Base-by-base conservation (phyloP, 2,797 vertebrate genomes). In the Phataginus tetradactyla region DNA sequence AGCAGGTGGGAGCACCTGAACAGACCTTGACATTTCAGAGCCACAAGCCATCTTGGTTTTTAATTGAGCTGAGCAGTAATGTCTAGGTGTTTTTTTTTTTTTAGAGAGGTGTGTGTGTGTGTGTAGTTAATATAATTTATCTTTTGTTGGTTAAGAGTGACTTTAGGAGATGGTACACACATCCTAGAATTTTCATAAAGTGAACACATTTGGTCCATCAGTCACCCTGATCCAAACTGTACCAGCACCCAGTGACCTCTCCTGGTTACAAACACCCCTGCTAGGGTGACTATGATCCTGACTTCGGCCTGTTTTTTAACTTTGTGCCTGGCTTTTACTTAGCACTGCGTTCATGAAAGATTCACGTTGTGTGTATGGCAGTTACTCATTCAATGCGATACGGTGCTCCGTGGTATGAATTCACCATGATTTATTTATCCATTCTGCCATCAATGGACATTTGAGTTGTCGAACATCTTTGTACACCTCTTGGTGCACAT, bases 61-160 rank as follows among this genome's bases (percentile, higher is more conserved):
- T 77, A 34, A 1, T 14, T 45, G 64, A 75, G 27, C 51, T 69
- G 39, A 49, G 55, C 71, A 66, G 9, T 74, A 37, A 49, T 13
- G 8, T 45, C 23, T 49, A 45, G 61, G 37, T n/a, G n/a, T 32
- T 1, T 83, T 64, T 55, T 59, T 85, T 11, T 45, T 45, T 45
- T 45, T 45, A 45, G 45, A 11, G 45, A 45, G 45, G 11, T 11
- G 11, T 45, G 11, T 45, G 45, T 45, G 45, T 45, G 45, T 45
- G 45, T 45, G 45, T 45, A 11, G 45, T 45, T 45, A 11, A 45
- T 45, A 12, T 45, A 45, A 29, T 75, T n/a, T 66, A 9, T 45
- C 61, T 85, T 83, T 80, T 64, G 23, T 79, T 75, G 85, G 61
- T 97, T 90, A 53, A 90, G 63, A 79, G 49, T 64, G 61, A 59